phyloP scores from a whole-genome alignment of 2,888 invertebrate genomes.

The Nymphalis polychloros region DNA sequence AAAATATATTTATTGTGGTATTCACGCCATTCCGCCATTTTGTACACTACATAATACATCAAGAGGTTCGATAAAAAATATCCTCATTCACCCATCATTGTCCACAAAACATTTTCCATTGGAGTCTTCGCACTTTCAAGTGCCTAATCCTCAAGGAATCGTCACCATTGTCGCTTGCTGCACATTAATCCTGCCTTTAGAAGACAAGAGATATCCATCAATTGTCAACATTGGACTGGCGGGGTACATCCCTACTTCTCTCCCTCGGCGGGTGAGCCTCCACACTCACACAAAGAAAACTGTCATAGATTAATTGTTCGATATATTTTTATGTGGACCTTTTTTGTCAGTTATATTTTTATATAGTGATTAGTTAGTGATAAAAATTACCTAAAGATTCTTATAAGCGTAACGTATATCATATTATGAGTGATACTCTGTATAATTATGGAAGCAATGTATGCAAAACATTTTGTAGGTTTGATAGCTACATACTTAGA shows the following conservation, averaged over 20 bases:
- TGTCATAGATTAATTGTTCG: slow-evolving; percentile 58
- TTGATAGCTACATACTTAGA: too few relatives aligned
- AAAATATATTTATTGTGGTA: not conserved
- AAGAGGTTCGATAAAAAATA: slow-evolving; percentile 33
- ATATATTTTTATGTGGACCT: slow-evolving; percentile 12
- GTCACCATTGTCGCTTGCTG: slow-evolving; percentile 68
- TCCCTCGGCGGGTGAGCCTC: slow-evolving; percentile 49
- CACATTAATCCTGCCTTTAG: slow-evolving; percentile 80
- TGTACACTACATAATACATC: slow-evolving; percentile 13
- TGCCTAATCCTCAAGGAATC: slow-evolving; percentile 68
- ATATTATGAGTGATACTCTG: too few relatives aligned
- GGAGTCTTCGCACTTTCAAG: slow-evolving; percentile 51
- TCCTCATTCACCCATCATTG: slow-evolving; percentile 31
- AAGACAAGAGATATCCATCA: slow-evolving; percentile 81
- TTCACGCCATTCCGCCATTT: slow-evolving; percentile 12
- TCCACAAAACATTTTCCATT: slow-evolving; percentile 42
- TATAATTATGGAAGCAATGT: too few relatives aligned
- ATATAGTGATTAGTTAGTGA: too few relatives aligned
- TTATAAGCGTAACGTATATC: too few relatives aligned
- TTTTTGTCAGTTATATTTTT: slow-evolving; percentile 15
- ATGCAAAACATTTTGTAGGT: too few relatives aligned
- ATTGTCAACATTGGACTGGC: slow-evolving; percentile 80
- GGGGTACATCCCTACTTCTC: slow-evolving; percentile 53
- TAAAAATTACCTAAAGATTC: too few relatives aligned
- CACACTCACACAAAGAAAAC: slow-evolving; percentile 60